Base-by-base conservation (phyloP, 2,113 vertebrate species). In the Pteropus alecto region DNA sequence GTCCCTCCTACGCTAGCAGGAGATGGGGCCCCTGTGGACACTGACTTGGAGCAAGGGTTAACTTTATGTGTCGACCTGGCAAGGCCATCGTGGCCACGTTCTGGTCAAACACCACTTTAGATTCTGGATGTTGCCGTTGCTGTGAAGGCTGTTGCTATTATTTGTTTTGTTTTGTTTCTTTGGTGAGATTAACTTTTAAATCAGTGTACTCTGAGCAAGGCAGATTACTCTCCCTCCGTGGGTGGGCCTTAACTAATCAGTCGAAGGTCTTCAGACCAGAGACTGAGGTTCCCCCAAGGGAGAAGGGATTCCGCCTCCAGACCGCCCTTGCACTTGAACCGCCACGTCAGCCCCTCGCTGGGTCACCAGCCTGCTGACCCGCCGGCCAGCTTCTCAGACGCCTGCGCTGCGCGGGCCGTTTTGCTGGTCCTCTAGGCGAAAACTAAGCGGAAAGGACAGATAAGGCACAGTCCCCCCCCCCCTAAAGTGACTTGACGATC, bases 401-500 rank as follows among this genome's bases (percentile, higher is more conserved):
- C 28, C 10, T 16, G 18, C 67, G 22, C n/a, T 14, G 22, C 21
- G 5, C 11, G 38, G 28, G 30, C 30, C 22, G 6, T 51, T 28
- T 19, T 56, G 28, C 38, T 38, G 14, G 1, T 19, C 3, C 84
- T 6, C 18, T 43, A 7, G 48, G 51, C 38, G 38, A n/a, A 14
- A 33, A 16, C 46, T 60, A 30, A 43, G 16, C 28, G 21, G 54
- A 30, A 48, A 67, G 76, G 12, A 76, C 28, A 6, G n/a, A 26
- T 19, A 2, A 74, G 38, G 4, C 33, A 2, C 1, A 0, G 19
- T 5, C n/a, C 8, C 22, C 33, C 8, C 22, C 33, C 18, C 30
- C 35, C 18, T 21, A 11, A 28, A 56, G 30, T 35, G 14, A 21
- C 76, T 14, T 14, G 38, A 6, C 1, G 8, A 3, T 22, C 43